Evolutionary conservation across 2,113 vertebrate species (phyloP).

Genomic region (Aspiorhynchus laticeps): DNA sequence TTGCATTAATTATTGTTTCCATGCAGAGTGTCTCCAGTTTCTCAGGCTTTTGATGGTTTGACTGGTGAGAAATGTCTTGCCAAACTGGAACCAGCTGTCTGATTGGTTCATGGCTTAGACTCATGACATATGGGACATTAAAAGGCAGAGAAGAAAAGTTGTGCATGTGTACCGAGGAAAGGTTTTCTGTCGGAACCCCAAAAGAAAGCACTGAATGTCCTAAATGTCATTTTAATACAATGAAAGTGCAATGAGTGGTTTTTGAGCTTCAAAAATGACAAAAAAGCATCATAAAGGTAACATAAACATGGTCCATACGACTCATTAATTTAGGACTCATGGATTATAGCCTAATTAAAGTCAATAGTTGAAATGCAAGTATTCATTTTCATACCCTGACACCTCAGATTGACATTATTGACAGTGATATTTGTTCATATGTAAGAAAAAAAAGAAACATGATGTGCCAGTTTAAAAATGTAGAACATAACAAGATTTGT

Average conservation of each 20-base stretch:
- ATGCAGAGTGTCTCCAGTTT: constrained; percentile 50
- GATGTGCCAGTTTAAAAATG: background rate
- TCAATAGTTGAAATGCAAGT: background rate
- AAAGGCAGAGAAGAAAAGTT: background rate
- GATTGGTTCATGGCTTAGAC: constrained; percentile 38
- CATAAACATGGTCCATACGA: background rate
- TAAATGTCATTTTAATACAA: background rate
- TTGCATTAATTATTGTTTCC: constrained; percentile 61
- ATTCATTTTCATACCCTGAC: background rate
- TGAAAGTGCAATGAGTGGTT: background rate
- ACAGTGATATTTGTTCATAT: background rate
- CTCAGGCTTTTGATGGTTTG: constrained; percentile 48
- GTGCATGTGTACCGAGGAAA: background rate
- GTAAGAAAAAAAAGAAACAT: background rate
- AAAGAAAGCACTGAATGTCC: background rate
- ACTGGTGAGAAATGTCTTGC: constrained; percentile 54
- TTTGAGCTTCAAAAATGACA: background rate
- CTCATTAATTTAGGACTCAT: background rate
- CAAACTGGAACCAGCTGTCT: constrained; percentile 62
- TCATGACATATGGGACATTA: constrained; percentile 26
- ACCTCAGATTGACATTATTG: background rate
- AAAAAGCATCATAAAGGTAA: background rate
- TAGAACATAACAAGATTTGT: background rate
- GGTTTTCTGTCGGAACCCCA: background rate
- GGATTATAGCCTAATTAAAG: background rate